Percentiles rank a stretch among this genome's conserved stretches.
Conservation (phyloP, 2,113 vertebrate species). For the Chamaea fasciata region DNA sequence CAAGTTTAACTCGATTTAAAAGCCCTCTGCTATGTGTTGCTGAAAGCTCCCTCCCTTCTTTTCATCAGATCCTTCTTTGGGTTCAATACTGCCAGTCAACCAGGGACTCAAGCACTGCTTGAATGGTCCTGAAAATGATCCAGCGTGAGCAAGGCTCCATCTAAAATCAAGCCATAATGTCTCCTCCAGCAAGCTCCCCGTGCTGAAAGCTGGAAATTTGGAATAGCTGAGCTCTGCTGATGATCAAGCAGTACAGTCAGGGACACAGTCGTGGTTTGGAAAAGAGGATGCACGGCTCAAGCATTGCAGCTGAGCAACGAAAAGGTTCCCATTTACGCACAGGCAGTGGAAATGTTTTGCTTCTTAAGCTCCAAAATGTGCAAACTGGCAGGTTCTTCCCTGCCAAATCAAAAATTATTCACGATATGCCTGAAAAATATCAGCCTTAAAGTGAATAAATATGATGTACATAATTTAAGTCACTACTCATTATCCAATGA, state of each 20-base stretch:
- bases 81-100: background rate
- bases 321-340: background rate
- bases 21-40: background rate
- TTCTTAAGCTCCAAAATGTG: background rate
- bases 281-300: background rate
- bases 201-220: background rate
- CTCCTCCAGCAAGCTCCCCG: background rate
- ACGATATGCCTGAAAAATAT: background rate
- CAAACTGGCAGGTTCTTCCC: background rate
- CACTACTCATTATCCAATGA: background rate
- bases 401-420: background rate
- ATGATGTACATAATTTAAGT: background rate
- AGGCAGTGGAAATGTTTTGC: background rate
- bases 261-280: background rate
- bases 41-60: background rate
- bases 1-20: background rate
- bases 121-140: background rate
- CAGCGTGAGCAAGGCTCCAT: background rate
- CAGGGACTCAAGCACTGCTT: background rate
- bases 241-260: background rate
- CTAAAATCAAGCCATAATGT: background rate
- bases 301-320: background rate
- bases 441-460: background rate
- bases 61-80: background rate
- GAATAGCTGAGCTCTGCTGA: background rate